Evolutionary conservation across 2,797 vertebrate genomes (phyloP), one percentile per base, ranked within the genome.

Genomic region (Silurus lanzhouensis): DNA sequence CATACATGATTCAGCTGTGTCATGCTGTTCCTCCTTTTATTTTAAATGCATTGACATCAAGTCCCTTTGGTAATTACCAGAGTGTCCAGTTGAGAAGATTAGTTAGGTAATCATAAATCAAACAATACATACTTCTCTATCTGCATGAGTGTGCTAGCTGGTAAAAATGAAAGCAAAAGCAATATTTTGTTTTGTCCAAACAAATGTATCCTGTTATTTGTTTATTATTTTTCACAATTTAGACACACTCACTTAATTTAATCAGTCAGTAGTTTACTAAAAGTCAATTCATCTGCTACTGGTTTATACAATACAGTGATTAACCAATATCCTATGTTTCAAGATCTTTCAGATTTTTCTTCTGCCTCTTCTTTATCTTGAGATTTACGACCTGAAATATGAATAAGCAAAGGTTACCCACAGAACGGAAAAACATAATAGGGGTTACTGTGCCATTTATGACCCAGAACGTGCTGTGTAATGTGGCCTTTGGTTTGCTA

Each of bases 51-150:
- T 19, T 48, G 52, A 17, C 3, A 14, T 22, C 6, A 58, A 58
- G 60, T n/a, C n/a, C 61, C 14, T 48, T 77, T 71, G 86, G 83
- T 84, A 86, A 67, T 61, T 10, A 85, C 88, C 88, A 75, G 31
- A 55, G 3, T 75, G 57, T 88, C 81, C 87, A 84, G 20, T 70
- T 31, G 19, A 7, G 8, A 75, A 20, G 60, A 10, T 31, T 31
- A 46, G 31, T 81, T 58, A 83, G 72, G 4, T 5, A 19, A 13
- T 55, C 1, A 48, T 10, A 25, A 0, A 0, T 12, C 17, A 7
- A 64, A 0, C 31, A 48, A 5, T 9, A 48, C 61, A 63, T 46
- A 81, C 63, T 67, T 81, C 12, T 55, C n/a, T 0, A 12, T 27
- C 78, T 52, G 5, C 8, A 27, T 5, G 13, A 58, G 14, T 1